phyloP scores from a whole-genome alignment of 2,113 vertebrate genomes.

The Clarias gariepinus region DNA sequence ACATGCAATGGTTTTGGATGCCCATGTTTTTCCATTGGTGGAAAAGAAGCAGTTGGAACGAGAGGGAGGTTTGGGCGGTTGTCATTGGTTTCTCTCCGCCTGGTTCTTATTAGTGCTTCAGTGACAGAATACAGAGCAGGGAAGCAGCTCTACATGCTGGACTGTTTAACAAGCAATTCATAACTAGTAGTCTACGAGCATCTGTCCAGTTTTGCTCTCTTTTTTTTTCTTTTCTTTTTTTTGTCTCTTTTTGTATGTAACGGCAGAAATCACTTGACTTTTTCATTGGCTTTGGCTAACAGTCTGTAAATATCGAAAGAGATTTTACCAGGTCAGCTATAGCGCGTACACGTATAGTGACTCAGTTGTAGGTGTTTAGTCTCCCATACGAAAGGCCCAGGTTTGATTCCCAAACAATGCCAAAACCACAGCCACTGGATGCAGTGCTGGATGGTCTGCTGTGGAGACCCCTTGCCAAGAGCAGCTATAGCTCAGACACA shows the following conservation, averaged over 20 bases:
- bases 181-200: constrained; percentile 55
- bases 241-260: not conserved
- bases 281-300: constrained; percentile 38
- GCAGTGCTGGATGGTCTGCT: no score
- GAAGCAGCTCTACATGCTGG: constrained; percentile 42
- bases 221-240: not conserved
- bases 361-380: no score
- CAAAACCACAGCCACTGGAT: no score
- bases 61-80: constrained; percentile 45
- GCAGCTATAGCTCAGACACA: no score
- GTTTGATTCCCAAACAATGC: no score
- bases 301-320: constrained; percentile 44
- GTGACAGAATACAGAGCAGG: constrained; percentile 48
- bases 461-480: no score
- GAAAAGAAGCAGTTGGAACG: constrained; percentile 43
- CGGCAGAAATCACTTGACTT: constrained; percentile 49
- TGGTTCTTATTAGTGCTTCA: constrained; percentile 60
- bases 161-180: constrained; percentile 56
- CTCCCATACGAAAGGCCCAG: no score
- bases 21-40: constrained; percentile 53
- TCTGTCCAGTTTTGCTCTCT: constrained; percentile 49
- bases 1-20: constrained; percentile 52
- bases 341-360: no score
- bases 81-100: constrained; percentile 52
- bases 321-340: constrained; percentile 34